Evolutionary conservation across 92 coral and sea anemone genomes (phyloP).

Genomic region (Palythoa grandiflora): DNA sequence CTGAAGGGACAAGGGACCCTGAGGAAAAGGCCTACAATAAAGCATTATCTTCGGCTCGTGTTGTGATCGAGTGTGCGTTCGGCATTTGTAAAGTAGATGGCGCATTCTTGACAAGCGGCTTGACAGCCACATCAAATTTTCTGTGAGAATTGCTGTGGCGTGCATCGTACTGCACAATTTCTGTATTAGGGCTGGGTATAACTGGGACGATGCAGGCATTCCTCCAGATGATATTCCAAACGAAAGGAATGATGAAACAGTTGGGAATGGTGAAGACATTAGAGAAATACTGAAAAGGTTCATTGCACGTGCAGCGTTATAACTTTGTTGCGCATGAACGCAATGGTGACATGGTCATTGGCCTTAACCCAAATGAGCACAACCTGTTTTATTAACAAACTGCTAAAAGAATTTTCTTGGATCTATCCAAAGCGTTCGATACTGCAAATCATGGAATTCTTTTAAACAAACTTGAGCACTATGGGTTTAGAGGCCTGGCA

Average conservation of each 20-base stretch:
- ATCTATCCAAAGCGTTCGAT: too few species aligned
- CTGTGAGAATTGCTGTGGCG: neutral
- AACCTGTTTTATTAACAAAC: neutral
- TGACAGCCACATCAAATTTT: too few species aligned
- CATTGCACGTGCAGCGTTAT: neutral
- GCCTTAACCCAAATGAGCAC: neutral
- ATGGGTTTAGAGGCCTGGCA: too few species aligned
- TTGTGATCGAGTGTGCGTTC: neutral
- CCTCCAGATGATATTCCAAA: neutral
- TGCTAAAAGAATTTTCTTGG: too few species aligned
- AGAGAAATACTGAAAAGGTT: neutral
- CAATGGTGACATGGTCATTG: neutral
- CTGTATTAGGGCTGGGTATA: slow-evolving; percentile 2
- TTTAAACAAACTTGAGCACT: too few species aligned
- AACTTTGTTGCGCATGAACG: neutral
- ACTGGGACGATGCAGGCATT: neutral
- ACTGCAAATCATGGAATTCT: too few species aligned
- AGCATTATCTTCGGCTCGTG: neutral
- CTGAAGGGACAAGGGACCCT: neutral
- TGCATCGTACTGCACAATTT: too few species aligned
- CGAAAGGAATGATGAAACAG: too few species aligned
- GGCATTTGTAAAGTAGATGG: neutral
- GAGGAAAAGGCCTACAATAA: neutral
- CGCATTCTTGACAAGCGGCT: neutral
- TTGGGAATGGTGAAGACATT: neutral